These are phyloP conservation scores for Parthenolecanium corni DNA, from an alignment of 2,888 invertebrate species.

Conservation along the genomic window DNA sequence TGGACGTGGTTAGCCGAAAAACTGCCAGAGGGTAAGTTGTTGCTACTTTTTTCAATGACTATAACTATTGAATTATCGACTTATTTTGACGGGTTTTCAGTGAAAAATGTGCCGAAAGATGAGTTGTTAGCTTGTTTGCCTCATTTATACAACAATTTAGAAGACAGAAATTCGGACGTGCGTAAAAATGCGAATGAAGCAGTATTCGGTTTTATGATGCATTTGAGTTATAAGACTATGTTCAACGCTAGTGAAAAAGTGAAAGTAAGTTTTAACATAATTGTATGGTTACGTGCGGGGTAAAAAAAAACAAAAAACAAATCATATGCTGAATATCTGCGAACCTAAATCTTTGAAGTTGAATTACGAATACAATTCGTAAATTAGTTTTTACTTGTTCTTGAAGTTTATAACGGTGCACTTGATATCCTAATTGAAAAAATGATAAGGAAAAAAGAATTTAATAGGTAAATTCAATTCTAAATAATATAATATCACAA, in stretches of 20 bases:
- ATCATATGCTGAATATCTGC: too few species aligned
- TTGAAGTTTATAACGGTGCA: too few species aligned
- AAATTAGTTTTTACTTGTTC: too few species aligned
- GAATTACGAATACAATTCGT: too few species aligned
- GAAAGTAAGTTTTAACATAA: slow-evolving; percentile 45
- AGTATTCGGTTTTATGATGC: slow-evolving; percentile 83
- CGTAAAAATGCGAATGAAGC: slow-evolving; percentile 82
- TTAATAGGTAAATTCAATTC: too few species aligned
- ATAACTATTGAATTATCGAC: too few species aligned
- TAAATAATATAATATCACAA: too few species aligned
- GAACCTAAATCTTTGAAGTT: too few species aligned
- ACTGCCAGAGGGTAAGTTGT: slow-evolving; percentile 53
- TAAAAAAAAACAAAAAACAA: too few species aligned
- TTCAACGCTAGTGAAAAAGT: slow-evolving; percentile 61
- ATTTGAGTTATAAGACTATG: slow-evolving; percentile 73
- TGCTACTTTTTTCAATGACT: neutral
- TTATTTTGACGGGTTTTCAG: slow-evolving; percentile 37
- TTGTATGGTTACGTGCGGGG: neutral
- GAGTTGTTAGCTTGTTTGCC: slow-evolving; percentile 69
- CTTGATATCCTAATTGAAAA: too few species aligned
- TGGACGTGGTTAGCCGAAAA: slow-evolving; percentile 77
- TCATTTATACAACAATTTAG: slow-evolving; percentile 65
- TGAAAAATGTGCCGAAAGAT: slow-evolving; percentile 64
- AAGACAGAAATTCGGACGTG: slow-evolving; percentile 84
- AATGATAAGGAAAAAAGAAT: too few species aligned